Evolutionary conservation across 2,797 vertebrate species (phyloP).

Genomic region (Momotus momota): DNA sequence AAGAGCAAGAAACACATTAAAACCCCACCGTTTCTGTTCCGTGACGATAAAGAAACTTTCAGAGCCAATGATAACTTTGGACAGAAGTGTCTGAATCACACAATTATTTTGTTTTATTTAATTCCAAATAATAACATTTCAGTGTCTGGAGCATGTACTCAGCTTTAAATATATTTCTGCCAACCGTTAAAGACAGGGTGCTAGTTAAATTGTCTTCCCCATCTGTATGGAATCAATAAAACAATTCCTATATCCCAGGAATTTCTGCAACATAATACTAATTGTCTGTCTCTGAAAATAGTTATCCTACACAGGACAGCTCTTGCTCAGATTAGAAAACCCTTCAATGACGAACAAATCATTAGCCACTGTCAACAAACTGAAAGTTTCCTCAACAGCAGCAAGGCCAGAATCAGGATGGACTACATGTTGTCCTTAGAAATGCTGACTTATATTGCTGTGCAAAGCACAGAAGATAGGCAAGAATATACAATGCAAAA

Average conservation of each 20-base stretch:
- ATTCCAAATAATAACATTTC: background rate
- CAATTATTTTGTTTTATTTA: background rate
- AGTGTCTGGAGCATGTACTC: background rate
- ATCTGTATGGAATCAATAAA: background rate
- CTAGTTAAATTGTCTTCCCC: background rate
- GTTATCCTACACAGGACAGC: background rate
- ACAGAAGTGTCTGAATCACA: background rate
- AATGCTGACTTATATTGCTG: background rate
- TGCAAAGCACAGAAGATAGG: background rate
- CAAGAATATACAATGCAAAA: background rate
- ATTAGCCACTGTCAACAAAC: background rate
- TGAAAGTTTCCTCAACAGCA: background rate
- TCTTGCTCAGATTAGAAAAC: background rate
- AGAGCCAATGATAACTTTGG: background rate
- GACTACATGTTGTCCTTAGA: background rate
- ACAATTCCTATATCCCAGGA: background rate
- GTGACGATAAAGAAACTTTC: background rate
- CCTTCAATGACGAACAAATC: background rate
- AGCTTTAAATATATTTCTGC: background rate
- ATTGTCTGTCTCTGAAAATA: background rate
- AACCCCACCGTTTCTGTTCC: fast-evolving
- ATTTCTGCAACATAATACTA: background rate
- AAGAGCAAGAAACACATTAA: background rate
- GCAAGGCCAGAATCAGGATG: background rate
- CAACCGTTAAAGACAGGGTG: background rate